A percentile compares a stretch with the other conserved stretches of the same genome.
These are phyloP conservation scores for Cheirogaleus major DNA, from an alignment of 2,797 vertebrate genomes.

Conservation along the genomic window DNA sequence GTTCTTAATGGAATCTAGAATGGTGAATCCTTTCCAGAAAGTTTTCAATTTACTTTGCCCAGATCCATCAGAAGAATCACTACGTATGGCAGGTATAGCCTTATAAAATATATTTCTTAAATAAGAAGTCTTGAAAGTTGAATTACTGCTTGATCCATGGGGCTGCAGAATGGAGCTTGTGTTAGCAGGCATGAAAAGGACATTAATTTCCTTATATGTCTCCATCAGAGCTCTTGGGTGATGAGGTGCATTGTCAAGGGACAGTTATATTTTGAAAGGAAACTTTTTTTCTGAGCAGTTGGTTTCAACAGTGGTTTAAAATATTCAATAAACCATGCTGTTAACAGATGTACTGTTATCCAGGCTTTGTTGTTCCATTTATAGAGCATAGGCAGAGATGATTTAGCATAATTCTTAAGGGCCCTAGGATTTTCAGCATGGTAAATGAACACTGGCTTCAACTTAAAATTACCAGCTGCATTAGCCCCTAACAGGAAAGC, in stretches of 20 bases:
- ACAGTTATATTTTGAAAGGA: not conserved
- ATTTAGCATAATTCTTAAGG: not conserved
- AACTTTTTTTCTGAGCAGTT: not conserved
- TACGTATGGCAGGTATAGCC: not conserved
- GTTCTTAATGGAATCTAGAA: not conserved
- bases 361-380: not conserved
- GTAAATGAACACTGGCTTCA: not conserved
- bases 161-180: not conserved
- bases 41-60: not conserved
- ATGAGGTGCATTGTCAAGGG: not conserved
- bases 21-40: not conserved
- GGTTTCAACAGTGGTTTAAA: not conserved
- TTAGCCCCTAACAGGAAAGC: not conserved
- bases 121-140: not conserved
- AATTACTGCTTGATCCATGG: not conserved
- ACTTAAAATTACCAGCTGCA: not conserved
- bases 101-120: not conserved
- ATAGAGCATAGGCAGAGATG: not conserved
- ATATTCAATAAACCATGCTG: not conserved
- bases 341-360: not conserved
- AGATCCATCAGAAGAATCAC: not conserved
- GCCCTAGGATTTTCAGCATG: not conserved
- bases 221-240: not conserved
- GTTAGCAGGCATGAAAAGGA: not conserved
- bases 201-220: not conserved